Evolutionary conservation across 2,888 invertebrate species (phyloP), one percentile per base, ranked within the genome.

Genomic region (Trichogramma evanescens): DNA sequence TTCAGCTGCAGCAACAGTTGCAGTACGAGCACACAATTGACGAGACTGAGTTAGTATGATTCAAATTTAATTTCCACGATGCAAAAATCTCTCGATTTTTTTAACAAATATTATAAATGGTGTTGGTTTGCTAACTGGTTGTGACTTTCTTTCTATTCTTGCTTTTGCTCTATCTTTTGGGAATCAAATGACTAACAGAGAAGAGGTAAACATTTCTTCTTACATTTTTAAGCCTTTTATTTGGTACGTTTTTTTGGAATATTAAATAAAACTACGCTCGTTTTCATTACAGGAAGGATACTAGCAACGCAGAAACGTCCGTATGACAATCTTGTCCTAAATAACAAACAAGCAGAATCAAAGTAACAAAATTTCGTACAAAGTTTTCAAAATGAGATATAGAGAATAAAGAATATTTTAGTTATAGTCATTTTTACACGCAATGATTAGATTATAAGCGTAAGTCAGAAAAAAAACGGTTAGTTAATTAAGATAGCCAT

Each of bases 261-360:
- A 51, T 54, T 45, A 62, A 52, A 54, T 55, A 51, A 57, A 54
- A 56, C 26, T 59, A 56, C 57, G 26, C 26, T 26, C 26, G 26
- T 53, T 54, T 43, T 50, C 7, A 44, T 76, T 76, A 57, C 71
- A 79, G 79, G 76, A 79, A 76, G 75, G 79, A 78, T 75, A 78
- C 72, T 74, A 65, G 57, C 56, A 78, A 79, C 65, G 79, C 78
- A 67, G 79, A 79, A 72, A 79, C 79, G 68, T 77, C 79, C 63
- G 79, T 79, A 64, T 79, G 73, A 78, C 65, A 67, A 70, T 71
- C 69, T 70, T 66, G 67, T 70, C 69, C 67, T 64, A 69, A 68
- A 72, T 68, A 67, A 67, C 62, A 62, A 65, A 61, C 10, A 50
- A 61, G 48, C 48, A 63, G 46, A 55, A 63, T 58, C 56, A 62